These are phyloP conservation scores for Ceratosolen solmsi DNA, from an alignment of 1,140 invertebrate species.

Conservation along the genomic window DNA sequence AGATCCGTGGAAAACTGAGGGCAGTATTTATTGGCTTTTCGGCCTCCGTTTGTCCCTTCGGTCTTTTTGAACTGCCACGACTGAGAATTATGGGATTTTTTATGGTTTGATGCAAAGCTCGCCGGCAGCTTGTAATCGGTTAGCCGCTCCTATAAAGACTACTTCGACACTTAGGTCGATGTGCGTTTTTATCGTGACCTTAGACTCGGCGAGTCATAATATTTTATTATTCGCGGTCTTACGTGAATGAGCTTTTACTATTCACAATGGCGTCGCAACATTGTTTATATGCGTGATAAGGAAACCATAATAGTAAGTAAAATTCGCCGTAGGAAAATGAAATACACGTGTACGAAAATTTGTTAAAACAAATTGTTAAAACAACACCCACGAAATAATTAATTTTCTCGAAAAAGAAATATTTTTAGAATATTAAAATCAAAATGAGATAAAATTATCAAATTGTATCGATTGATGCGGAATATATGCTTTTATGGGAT, in stretches of 20 bases:
- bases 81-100: background rate
- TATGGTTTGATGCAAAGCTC: background rate
- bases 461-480: too few species aligned
- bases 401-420: too few species aligned
- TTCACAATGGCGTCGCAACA: background rate
- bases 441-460: too few species aligned
- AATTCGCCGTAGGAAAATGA: too few species aligned
- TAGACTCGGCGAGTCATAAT: background rate
- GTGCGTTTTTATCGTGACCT: background rate
- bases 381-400: too few species aligned
- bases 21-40: background rate
- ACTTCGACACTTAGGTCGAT: background rate
- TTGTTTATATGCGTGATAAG: too few species aligned
- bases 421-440: too few species aligned
- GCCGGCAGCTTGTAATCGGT: background rate
- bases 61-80: background rate
- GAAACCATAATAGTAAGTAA: too few species aligned
- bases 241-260: background rate
- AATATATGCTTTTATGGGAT: too few species aligned
- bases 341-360: too few species aligned
- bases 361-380: too few species aligned
- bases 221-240: background rate
- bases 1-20: constrained; percentile 20
- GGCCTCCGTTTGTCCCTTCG: background rate
- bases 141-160: background rate